A percentile compares a stretch with the other conserved stretches of the same genome.
These are phyloP conservation scores for Lepetodrilus schrolli DNA, from an alignment of 2,888 invertebrate genomes.

Conservation along the genomic window DNA sequence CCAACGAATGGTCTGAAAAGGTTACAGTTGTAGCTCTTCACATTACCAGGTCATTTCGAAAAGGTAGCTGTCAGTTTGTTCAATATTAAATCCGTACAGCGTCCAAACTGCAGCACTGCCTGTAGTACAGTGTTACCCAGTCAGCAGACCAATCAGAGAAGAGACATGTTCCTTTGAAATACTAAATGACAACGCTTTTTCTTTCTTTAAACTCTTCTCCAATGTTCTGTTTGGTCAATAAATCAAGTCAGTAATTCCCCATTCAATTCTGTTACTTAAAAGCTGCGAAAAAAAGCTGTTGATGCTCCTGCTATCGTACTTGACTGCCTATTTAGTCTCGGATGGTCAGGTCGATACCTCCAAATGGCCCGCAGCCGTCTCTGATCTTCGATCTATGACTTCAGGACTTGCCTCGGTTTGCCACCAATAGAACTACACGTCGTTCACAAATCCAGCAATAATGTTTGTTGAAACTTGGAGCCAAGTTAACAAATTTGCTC, in stretches of 20 bases:
- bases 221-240: background rate
- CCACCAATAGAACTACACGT: background rate
- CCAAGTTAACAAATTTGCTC: too few relatives aligned
- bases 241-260: background rate
- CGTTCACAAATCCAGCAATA: too few relatives aligned
- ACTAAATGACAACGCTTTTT: background rate
- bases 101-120: background rate
- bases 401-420: background rate
- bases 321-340: constrained; percentile 1
- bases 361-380: background rate
- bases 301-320: constrained; percentile 21
- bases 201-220: background rate
- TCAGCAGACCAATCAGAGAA: too few relatives aligned
- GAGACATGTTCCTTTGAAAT: too few relatives aligned
- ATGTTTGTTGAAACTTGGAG: too few relatives aligned
- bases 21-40: too few relatives aligned
- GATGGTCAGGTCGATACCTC: background rate
- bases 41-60: too few relatives aligned
- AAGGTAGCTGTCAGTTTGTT: background rate
- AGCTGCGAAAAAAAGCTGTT: constrained; percentile 2
- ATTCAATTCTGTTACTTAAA: background rate
- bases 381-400: constrained; percentile 2
- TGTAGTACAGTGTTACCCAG: too few relatives aligned
- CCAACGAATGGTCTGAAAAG: too few relatives aligned
- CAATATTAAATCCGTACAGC: background rate